Evolutionary conservation across 2,797 vertebrate species (phyloP).

Genomic region (Syndactyla subalaris): DNA sequence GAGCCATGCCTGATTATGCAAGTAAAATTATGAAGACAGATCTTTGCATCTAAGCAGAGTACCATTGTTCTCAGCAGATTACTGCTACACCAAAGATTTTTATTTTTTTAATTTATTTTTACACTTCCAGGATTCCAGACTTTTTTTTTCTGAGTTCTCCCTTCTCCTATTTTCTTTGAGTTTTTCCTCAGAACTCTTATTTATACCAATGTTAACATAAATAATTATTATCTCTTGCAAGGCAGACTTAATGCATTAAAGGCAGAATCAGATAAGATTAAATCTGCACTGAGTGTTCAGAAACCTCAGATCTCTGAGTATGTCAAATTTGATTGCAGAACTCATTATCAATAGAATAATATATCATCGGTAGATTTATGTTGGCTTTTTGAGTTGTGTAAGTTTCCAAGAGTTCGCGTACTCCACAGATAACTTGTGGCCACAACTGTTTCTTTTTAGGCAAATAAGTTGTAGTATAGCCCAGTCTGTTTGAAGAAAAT

Average conservation of each 20-base stretch:
- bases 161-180: neutral
- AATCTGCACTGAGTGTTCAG: neutral
- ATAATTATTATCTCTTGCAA: neutral
- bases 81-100: neutral
- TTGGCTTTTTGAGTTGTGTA: neutral
- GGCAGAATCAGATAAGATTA: constrained; percentile 26
- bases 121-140: neutral
- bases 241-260: neutral
- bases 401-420: neutral
- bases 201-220: neutral
- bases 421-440: neutral
- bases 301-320: constrained; percentile 1
- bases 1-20: constrained; percentile 1
- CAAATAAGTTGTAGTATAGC: neutral
- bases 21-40: neutral
- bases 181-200: neutral
- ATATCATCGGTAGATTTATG: neutral
- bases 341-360: neutral
- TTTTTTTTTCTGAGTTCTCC: neutral
- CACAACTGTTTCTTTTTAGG: neutral
- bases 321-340: constrained; percentile 29
- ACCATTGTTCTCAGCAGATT: neutral
- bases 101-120: neutral
- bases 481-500: constrained; percentile 15
- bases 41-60: neutral